Evolutionary conservation across 2,113 vertebrate species (phyloP).

Genomic region (Ptilorrhoa leucosticta): DNA sequence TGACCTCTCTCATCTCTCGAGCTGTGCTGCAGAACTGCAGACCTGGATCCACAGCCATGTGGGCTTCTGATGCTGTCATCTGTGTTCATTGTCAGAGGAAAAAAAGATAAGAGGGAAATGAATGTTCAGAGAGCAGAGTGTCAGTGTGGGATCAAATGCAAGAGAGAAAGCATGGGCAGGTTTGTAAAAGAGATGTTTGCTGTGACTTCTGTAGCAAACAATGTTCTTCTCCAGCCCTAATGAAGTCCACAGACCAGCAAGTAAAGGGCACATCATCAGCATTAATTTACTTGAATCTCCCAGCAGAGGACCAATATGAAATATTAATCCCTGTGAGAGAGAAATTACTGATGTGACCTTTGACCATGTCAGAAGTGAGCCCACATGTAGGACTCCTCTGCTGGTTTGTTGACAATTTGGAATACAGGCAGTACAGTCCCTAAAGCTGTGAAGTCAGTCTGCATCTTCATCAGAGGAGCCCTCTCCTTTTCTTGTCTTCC

Average conservation of each 20-base stretch:
- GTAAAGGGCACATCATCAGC: not conserved
- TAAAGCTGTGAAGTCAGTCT: not conserved
- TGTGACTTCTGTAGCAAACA: not conserved
- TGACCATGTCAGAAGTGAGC: not conserved
- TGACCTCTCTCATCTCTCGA: not conserved
- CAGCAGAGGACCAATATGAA: not conserved
- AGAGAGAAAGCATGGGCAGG: not conserved
- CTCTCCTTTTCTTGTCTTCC: not conserved
- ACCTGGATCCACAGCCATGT: not conserved
- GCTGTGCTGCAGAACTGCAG: not conserved
- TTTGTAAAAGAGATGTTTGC: not conserved
- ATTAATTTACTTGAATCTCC: not conserved
- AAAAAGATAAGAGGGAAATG: not conserved
- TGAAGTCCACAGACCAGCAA: not conserved
- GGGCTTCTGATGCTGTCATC: not conserved
- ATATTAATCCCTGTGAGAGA: not conserved
- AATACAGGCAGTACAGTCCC: not conserved
- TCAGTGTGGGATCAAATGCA: not conserved
- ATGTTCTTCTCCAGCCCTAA: not conserved
- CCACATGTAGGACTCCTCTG: not conserved
- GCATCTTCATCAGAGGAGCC: not conserved
- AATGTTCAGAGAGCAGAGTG: not conserved
- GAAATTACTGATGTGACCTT: not conserved
- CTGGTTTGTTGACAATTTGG: not conserved
- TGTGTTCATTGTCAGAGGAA: accelerated